Conservation (phyloP, 2,797 vertebrate species). For the Cuniculus paca region DNA sequence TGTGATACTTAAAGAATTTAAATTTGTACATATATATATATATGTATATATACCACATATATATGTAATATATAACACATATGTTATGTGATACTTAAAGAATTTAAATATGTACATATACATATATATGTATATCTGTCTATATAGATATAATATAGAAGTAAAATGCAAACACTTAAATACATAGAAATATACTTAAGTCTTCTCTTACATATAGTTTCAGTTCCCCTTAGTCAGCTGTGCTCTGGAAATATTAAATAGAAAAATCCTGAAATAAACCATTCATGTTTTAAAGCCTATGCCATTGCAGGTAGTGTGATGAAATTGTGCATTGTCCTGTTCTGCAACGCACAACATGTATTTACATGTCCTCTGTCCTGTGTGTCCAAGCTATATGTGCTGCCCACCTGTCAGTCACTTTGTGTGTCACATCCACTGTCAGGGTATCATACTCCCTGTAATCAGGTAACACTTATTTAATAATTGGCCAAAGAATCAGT, state of each 20-base stretch:
- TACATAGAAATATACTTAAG: neutral
- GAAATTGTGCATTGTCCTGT: neutral
- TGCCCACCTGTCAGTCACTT: neutral
- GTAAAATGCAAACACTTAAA: conserved; percentile 7
- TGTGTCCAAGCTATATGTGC: too few species aligned
- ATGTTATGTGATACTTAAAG: too few species aligned
- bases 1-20: neutral
- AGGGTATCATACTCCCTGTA: neutral
- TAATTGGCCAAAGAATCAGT: neutral
- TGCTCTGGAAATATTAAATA: neutral
- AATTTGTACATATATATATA: neutral
- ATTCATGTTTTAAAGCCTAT: too few species aligned
- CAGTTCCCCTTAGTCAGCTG: neutral
- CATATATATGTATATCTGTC: too few species aligned
- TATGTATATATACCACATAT: neutral
- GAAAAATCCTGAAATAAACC: neutral
- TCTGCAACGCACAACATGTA: neutral
- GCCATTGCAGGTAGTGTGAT: neutral
- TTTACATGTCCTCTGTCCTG: too few species aligned
- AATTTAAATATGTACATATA: too few species aligned
- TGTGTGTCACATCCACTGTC: neutral
- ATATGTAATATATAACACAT: too few species aligned
- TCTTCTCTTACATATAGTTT: neutral
- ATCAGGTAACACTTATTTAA: too few species aligned
- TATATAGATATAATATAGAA: neutral